phyloP scores from a whole-genome alignment of 2,888 invertebrate species.

The Andrena chrysosceles region DNA sequence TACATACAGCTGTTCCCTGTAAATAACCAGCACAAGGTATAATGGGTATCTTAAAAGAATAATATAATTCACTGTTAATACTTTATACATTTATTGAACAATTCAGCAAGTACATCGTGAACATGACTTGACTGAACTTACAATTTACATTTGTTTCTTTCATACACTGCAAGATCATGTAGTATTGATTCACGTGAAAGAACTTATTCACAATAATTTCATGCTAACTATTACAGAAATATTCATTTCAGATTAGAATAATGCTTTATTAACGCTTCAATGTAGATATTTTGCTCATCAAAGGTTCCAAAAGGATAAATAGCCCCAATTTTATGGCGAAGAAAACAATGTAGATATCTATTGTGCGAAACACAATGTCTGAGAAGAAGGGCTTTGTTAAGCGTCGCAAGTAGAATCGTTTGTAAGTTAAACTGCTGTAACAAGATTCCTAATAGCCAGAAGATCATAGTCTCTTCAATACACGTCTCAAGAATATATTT shows the following conservation, averaged over 20 bases:
- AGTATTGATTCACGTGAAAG: slow-evolving; percentile 4
- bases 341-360: slow-evolving; percentile 6
- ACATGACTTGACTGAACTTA: slow-evolving; percentile 26
- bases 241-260: slow-evolving; percentile 6
- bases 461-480: background rate
- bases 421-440: background rate
- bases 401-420: background rate
- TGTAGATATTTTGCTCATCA: slow-evolving; percentile 1
- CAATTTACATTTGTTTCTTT: slow-evolving; percentile 34
- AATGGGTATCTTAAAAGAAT: slow-evolving; percentile 58
- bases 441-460: background rate
- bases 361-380: slow-evolving; percentile 23
- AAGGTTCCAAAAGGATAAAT: background rate
- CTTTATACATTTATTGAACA: slow-evolving; percentile 66
- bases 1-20: slow-evolving; percentile 5
- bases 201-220: slow-evolving; percentile 17
- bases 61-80: slow-evolving; percentile 57
- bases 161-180: slow-evolving; percentile 4
- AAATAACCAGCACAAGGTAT: slow-evolving; percentile 44
- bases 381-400: background rate
- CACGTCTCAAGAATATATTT: background rate
- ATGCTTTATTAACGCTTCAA: background rate
- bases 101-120: slow-evolving; percentile 59
- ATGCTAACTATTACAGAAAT: background rate
- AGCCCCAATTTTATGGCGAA: background rate